phyloP scores from a whole-genome alignment of 2,888 invertebrate genomes.

The Danaus chrysippus region DNA sequence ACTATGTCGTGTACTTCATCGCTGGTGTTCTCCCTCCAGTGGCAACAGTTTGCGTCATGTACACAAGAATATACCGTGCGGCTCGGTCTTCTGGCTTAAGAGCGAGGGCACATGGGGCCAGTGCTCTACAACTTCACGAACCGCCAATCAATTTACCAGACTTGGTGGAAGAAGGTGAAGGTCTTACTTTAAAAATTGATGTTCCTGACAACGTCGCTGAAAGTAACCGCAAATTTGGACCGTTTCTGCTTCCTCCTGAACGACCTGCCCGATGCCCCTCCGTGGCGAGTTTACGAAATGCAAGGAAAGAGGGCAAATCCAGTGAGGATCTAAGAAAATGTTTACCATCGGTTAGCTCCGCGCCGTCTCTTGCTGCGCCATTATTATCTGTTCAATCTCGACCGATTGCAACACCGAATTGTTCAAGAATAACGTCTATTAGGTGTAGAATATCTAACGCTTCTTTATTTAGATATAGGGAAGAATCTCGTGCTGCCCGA shows the following conservation, averaged over 20 bases:
- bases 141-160: slow-evolving; percentile 63
- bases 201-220: slow-evolving; percentile 52
- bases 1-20: slow-evolving; percentile 62
- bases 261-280: slow-evolving; percentile 68
- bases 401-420: slow-evolving; percentile 69
- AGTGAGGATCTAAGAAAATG: slow-evolving; percentile 61
- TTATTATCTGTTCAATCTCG: slow-evolving; percentile 54
- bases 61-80: slow-evolving; percentile 86
- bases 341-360: slow-evolving; percentile 72
- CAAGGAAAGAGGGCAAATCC: slow-evolving; percentile 66
- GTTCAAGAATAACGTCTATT: slow-evolving; percentile 85
- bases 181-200: slow-evolving; percentile 68
- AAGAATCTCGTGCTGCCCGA: slow-evolving; percentile 93
- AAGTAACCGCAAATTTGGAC: slow-evolving; percentile 62
- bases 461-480: slow-evolving; percentile 89
- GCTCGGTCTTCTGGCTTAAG: slow-evolving; percentile 83
- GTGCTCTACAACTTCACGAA: slow-evolving; percentile 75
- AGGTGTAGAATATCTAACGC: slow-evolving; percentile 91
- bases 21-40: slow-evolving; percentile 67
- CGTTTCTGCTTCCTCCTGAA: slow-evolving; percentile 69
- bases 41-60: slow-evolving; percentile 85
- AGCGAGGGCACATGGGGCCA: slow-evolving; percentile 69
- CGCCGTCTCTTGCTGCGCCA: slow-evolving; percentile 71
- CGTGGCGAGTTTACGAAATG: slow-evolving; percentile 64
- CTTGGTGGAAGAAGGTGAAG: slow-evolving; percentile 65